These are phyloP conservation scores for Mastacembelus armatus DNA, from an alignment of 2,797 vertebrate species.

Conservation along the genomic window DNA sequence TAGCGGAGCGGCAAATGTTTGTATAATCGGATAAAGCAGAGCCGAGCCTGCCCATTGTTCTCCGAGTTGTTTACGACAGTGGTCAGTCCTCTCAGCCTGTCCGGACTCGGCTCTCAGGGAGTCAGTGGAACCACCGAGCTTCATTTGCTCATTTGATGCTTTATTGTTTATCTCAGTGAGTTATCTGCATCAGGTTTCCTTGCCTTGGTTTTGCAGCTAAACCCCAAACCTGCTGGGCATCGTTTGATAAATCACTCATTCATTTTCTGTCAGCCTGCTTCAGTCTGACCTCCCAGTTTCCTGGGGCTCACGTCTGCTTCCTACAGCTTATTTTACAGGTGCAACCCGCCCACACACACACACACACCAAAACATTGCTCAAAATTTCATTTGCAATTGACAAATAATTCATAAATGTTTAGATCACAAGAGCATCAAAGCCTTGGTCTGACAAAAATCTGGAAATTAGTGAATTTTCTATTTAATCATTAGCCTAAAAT, in stretches of 20 bases:
- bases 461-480: too few relatives aligned
- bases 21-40: slow-evolving; percentile 70
- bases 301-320: too few relatives aligned
- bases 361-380: too few relatives aligned
- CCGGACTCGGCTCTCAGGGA: background rate
- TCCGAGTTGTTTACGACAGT: slow-evolving; percentile 87
- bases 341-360: too few relatives aligned
- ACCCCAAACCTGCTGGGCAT: background rate
- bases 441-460: background rate
- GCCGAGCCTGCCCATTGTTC: slow-evolving; percentile 86
- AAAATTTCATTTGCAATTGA: background rate
- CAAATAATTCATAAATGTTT: too few relatives aligned
- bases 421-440: too few relatives aligned
- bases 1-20: slow-evolving; percentile 26
- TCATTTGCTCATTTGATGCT: background rate
- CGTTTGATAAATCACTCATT: background rate
- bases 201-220: background rate
- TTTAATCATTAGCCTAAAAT: background rate
- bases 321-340: too few relatives aligned
- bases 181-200: slow-evolving; percentile 9
- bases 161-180: background rate
- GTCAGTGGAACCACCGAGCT: background rate
- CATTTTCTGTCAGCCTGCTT: too few relatives aligned
- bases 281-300: too few relatives aligned
- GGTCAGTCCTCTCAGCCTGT: slow-evolving; percentile 60